phyloP scores from a whole-genome alignment of 1,140 invertebrate genomes.

The Ceratitis capitata region DNA sequence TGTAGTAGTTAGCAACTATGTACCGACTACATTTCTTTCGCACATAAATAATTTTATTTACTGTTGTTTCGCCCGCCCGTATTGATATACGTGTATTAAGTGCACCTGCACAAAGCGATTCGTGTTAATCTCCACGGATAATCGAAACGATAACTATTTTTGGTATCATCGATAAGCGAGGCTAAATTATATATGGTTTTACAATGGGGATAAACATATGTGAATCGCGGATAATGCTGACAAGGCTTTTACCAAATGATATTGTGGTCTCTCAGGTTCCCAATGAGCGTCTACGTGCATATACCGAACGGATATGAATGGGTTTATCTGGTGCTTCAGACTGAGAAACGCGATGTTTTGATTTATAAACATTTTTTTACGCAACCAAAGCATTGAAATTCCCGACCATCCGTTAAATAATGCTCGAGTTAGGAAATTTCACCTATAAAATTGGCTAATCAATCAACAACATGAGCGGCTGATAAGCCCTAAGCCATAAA shows the following conservation, averaged over 20 bases:
- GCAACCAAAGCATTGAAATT: background rate
- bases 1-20: background rate
- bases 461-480: background rate
- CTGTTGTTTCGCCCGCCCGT: background rate
- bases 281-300: background rate
- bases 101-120: background rate
- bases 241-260: background rate
- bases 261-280: background rate
- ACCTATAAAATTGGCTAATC: background rate
- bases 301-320: background rate
- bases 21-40: too few relatives aligned
- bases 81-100: background rate
- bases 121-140: background rate
- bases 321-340: background rate
- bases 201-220: background rate
- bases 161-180: background rate
- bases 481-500: background rate
- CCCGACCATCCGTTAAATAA: background rate
- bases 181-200: background rate
- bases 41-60: too few relatives aligned
- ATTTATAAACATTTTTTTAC: too few relatives aligned
- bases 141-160: background rate
- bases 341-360: background rate
- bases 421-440: background rate
- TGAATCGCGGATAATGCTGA: background rate